Evolutionary conservation across 2,888 invertebrate species (phyloP).

Genomic region (Geophilus truncorum): DNA sequence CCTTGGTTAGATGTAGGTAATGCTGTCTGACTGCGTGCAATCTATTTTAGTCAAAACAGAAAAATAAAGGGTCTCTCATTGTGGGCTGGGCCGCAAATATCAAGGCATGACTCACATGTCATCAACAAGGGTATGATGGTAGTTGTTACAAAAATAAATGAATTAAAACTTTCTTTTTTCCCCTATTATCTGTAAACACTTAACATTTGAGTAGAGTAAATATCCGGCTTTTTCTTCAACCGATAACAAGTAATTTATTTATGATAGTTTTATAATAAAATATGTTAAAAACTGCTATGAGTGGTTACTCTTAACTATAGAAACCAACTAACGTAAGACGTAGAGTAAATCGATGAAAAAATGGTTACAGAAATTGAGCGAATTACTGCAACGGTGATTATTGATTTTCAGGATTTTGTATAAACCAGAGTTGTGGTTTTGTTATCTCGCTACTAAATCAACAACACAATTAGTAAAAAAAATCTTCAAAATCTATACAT

Average conservation of each 20-base stretch:
- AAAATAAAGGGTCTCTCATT: not conserved
- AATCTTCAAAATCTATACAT: not conserved
- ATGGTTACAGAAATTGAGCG: not conserved
- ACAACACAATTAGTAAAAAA: too few species aligned
- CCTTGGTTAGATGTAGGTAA: not conserved
- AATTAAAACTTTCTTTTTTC: not conserved
- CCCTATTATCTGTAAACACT: too few species aligned
- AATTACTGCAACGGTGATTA: not conserved
- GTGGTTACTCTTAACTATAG: too few species aligned
- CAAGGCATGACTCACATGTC: conserved; percentile 15
- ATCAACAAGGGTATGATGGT: conserved; percentile 21
- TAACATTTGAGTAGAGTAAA: not conserved
- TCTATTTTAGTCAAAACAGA: conserved; percentile 14
- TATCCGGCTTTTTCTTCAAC: too few species aligned
- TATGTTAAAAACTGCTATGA: too few species aligned
- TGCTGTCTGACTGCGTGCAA: not conserved
- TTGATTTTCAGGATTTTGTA: not conserved
- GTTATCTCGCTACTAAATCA: too few species aligned
- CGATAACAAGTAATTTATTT: too few species aligned
- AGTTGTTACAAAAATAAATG: not conserved
- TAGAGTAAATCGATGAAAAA: conserved; percentile 13
- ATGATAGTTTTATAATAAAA: too few species aligned
- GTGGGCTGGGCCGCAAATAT: conserved; percentile 22
- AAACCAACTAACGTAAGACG: too few species aligned
- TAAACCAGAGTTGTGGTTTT: too few species aligned